phyloP scores from a whole-genome alignment of 2,113 vertebrate species.

The Ellobius talpinus region DNA sequence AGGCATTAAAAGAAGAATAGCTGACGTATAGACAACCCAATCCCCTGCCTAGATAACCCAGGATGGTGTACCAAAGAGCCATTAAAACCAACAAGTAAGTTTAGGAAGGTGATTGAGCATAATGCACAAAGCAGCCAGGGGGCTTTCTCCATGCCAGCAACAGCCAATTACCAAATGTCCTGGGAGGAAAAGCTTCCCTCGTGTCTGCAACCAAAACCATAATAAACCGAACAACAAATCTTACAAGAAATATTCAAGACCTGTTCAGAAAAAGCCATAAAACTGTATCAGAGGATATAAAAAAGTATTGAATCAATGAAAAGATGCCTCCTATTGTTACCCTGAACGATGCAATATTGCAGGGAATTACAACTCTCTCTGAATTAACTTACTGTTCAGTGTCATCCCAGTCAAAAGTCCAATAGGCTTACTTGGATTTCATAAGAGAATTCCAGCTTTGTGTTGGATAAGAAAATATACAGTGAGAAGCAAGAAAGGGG shows the following conservation, averaged over 20 bases:
- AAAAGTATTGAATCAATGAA: conserved; percentile 23
- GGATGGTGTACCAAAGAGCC: not conserved
- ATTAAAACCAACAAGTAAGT: conserved; percentile 41
- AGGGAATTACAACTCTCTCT: conserved; percentile 11
- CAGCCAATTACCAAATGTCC: conserved; percentile 54
- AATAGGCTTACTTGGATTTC: conserved; percentile 11
- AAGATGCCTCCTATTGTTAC: not conserved
- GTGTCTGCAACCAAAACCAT: conserved; percentile 52
- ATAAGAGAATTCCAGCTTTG: conserved; percentile 42
- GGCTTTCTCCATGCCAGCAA: not conserved
- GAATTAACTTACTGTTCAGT: conserved; percentile 52
- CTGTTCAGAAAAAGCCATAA: conserved; percentile 51
- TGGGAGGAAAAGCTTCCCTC: conserved; percentile 39
- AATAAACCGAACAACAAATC: conserved; percentile 44
- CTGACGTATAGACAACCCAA: conserved; percentile 21
- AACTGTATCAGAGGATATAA: conserved; percentile 53
- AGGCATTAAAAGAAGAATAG: conserved; percentile 19
- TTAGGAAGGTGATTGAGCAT: conserved; percentile 13
- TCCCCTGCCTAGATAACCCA: conserved; percentile 35
- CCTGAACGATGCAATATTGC: not conserved
- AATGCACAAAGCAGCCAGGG: not conserved
- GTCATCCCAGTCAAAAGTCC: not conserved
- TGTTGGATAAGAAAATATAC: conserved; percentile 8
- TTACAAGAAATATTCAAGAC: conserved; percentile 26
- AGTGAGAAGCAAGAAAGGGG: not conserved